A percentile compares a stretch with the other conserved stretches of the same genome.
phyloP scores from a whole-genome alignment of 2,888 invertebrate species.

The Volucella inanis region DNA sequence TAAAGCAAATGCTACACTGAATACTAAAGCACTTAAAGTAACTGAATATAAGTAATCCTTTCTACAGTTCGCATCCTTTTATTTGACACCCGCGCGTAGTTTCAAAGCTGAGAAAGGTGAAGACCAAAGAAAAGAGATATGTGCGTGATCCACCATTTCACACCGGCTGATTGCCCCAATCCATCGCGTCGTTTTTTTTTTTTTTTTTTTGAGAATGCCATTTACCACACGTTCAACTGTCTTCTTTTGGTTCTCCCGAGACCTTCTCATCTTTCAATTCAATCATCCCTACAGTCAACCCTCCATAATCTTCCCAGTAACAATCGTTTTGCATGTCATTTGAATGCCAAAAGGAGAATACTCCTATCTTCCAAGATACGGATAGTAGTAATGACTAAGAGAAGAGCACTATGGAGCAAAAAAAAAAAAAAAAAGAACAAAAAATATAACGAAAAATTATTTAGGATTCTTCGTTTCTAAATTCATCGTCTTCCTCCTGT shows the following conservation, averaged over 20 bases:
- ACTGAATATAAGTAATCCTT: constrained; percentile 20
- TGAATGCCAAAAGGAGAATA: constrained; percentile 76
- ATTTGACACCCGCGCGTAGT: constrained; percentile 12
- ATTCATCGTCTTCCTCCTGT: background rate
- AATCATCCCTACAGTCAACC: constrained; percentile 45
- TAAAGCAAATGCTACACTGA: constrained; percentile 2
- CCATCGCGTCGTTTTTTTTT: constrained; percentile 15
- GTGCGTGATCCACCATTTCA: constrained; percentile 54
- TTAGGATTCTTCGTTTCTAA: constrained; percentile 45
- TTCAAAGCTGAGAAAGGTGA: constrained; percentile 22
- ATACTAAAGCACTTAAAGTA: background rate
- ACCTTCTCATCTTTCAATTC: background rate
- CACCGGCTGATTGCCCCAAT: constrained; percentile 68
- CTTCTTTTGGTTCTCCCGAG: too few relatives aligned
- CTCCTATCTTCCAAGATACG: constrained; percentile 31
- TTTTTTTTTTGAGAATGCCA: constrained; percentile 14
- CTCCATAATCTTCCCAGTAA: constrained; percentile 72
- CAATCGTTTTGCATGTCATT: constrained; percentile 77
- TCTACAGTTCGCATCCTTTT: background rate
- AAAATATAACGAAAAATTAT: constrained; percentile 3
- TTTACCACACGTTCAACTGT: background rate
- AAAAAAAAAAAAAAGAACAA: constrained; percentile 18
- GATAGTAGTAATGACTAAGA: constrained; percentile 55
- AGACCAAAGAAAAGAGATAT: constrained; percentile 6
- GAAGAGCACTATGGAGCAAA: background rate